Evolutionary conservation across 2,113 vertebrate genomes (phyloP).

Genomic region (Megaceryle torquata): DNA sequence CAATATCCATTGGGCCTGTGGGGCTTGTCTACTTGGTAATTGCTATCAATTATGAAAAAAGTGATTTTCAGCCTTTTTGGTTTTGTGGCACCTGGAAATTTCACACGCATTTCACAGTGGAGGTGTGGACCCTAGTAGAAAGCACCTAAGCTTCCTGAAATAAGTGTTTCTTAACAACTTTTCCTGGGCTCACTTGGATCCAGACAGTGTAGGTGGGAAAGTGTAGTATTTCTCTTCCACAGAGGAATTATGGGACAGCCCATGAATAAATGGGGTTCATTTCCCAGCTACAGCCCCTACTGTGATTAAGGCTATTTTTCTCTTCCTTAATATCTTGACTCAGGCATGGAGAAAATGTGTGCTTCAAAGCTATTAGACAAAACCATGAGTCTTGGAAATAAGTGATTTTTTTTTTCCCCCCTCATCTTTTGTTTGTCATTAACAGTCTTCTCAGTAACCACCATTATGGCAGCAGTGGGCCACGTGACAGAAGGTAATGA

Average conservation of each 20-base stretch:
- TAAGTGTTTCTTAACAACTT: not conserved
- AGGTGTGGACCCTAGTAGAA: not conserved
- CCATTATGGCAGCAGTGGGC: not conserved
- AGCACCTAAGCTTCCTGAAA: not conserved
- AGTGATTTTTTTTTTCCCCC: not conserved
- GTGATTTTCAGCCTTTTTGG: not conserved
- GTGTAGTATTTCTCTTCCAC: not conserved
- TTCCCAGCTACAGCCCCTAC: not conserved
- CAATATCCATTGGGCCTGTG: not conserved
- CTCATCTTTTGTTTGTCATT: slow-evolving; percentile 46
- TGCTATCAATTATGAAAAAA: not conserved
- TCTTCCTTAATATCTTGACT: slow-evolving; percentile 1
- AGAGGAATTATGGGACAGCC: not conserved
- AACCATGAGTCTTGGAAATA: not conserved
- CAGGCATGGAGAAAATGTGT: not conserved
- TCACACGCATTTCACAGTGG: not conserved
- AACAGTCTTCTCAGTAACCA: slow-evolving; percentile 28
- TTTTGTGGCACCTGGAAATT: not conserved
- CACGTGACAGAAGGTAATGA: slow-evolving; percentile 43
- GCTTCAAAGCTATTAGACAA: slow-evolving; percentile 1
- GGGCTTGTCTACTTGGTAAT: not conserved
- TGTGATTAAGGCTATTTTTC: slow-evolving; percentile 7
- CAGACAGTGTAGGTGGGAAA: not conserved
- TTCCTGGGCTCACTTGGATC: not conserved
- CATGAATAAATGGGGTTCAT: not conserved